Conservation (phyloP, 2,113 vertebrate genomes). For the Galeopterus variegatus region DNA sequence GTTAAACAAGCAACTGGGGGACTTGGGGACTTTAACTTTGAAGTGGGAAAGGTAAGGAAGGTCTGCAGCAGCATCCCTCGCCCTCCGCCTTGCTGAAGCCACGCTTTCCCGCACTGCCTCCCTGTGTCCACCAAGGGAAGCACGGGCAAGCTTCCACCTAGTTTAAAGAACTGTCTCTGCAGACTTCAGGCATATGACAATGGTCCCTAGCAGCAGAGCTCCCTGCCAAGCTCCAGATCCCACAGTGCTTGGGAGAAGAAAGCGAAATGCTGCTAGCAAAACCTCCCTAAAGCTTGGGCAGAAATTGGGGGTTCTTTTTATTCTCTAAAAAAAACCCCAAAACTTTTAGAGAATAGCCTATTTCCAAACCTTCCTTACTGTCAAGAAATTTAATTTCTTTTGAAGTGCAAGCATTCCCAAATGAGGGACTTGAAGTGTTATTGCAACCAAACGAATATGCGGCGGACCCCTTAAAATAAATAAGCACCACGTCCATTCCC, state of each 20-base stretch:
- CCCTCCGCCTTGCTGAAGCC: background rate
- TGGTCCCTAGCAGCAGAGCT: background rate
- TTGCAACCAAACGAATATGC: conserved; percentile 50
- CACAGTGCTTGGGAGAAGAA: background rate
- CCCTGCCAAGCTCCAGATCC: background rate
- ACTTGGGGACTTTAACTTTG: background rate
- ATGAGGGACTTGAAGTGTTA: conserved; percentile 74
- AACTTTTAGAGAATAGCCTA: background rate
- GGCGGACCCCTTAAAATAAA: conserved; percentile 81
- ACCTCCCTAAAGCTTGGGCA: background rate
- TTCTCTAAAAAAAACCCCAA: background rate
- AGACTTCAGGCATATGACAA: background rate
- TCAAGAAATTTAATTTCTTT: conserved; percentile 78
- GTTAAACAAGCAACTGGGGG: background rate
- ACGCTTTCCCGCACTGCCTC: conserved; percentile 80
- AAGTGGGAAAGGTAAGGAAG: background rate
- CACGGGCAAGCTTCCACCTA: background rate
- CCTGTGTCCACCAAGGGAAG: conserved; percentile 64
- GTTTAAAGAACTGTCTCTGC: background rate
- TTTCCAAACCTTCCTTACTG: conserved; percentile 69
- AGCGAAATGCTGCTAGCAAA: conserved; percentile 9
- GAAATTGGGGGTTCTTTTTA: background rate
- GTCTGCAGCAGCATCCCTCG: background rate
- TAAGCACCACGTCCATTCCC: conserved; percentile 63
- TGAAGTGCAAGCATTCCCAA: conserved; percentile 69